Evolutionary conservation across 2,797 vertebrate species (phyloP), one percentile per base, ranked within the genome.

Genomic region (Scomberomorus guttatus): DNA sequence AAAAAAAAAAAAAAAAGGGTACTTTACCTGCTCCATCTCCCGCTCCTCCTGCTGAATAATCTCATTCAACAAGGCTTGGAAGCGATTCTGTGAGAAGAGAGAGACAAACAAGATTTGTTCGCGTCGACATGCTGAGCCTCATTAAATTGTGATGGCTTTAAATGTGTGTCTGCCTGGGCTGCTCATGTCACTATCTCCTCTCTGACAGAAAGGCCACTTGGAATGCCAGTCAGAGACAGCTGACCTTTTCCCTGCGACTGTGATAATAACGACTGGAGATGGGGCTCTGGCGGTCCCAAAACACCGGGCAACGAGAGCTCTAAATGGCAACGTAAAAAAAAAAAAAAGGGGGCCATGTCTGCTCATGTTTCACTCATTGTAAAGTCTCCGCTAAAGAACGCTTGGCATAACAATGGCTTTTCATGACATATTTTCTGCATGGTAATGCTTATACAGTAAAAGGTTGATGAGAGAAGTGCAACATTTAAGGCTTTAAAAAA

Each of bases 1-100:
- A 39, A 39, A 42, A 42, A 42, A 42, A 42, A 42, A 44, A 44
- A 32, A 66, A 89, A 75, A 70, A n/a, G n/a, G 48, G 58, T 51
- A 79, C 92, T 94, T 94, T 86, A 98, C 97, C 96, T 99, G 97
- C 88, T 98, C 97, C 92, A 98, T 98, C 93, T 99, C 97, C 58
- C 96, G 91, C 64, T 98, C 98, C 87, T 99, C 98, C 83, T 99
- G 98, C 88, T 97, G 97, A 81, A 98, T 96, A 85, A 99, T 98
- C 73, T 98, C 97, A 92, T 98, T 96, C 90, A 99, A 90, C 90
- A 97, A 94, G 1, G 97, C 97, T 90, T 99, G 98, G 86, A 99
- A 97, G 57, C 98, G 97, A 61, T 97, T 98, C 97, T 98, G 91
- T 48, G 79, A 72, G 52, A 57, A 62, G 60, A 50, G 52, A 77